These are phyloP conservation scores for Diploscapter pachys DNA, from an alignment of 1,140 invertebrate species.

Conservation along the genomic window DNA sequence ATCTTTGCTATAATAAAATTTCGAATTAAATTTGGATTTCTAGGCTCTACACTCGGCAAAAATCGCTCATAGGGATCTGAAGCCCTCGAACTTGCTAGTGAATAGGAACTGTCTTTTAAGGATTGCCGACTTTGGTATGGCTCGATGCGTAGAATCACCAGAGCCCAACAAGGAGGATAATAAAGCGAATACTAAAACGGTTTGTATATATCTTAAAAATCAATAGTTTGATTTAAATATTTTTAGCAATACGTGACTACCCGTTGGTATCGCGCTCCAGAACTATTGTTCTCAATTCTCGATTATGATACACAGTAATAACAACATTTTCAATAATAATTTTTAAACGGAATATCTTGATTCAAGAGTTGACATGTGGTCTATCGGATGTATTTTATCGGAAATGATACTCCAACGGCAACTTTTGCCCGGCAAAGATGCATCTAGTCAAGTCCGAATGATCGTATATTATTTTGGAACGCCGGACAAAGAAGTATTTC, in stretches of 20 bases:
- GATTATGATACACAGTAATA: conserved; percentile 62
- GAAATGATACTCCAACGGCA: conserved; percentile 89
- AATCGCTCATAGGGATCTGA: conserved; percentile 63
- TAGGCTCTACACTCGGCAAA: conserved; percentile 63
- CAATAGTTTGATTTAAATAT: background rate
- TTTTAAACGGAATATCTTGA: background rate
- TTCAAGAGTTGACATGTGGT: conserved; percentile 86
- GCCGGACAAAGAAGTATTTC: conserved; percentile 36
- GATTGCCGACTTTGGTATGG: conserved; percentile 64
- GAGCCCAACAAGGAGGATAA: conserved; percentile 27
- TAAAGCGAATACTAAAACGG: conserved; percentile 11
- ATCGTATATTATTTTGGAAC: conserved; percentile 42
- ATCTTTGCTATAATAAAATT: too few species aligned
- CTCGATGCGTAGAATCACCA: conserved; percentile 35
- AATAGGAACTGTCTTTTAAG: conserved; percentile 63
- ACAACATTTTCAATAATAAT: background rate
- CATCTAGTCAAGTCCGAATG: conserved; percentile 41
- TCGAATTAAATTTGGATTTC: conserved; percentile 1
- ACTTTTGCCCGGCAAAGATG: conserved; percentile 93
- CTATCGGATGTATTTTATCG: conserved; percentile 95
- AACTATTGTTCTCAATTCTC: conserved; percentile 97
- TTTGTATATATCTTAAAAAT: background rate
- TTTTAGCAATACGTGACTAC: conserved; percentile 41
- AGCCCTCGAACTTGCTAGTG: conserved; percentile 63
- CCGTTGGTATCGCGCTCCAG: conserved; percentile 68